Conservation (phyloP, 1,140 invertebrate species). For the Cydia pomonella region DNA sequence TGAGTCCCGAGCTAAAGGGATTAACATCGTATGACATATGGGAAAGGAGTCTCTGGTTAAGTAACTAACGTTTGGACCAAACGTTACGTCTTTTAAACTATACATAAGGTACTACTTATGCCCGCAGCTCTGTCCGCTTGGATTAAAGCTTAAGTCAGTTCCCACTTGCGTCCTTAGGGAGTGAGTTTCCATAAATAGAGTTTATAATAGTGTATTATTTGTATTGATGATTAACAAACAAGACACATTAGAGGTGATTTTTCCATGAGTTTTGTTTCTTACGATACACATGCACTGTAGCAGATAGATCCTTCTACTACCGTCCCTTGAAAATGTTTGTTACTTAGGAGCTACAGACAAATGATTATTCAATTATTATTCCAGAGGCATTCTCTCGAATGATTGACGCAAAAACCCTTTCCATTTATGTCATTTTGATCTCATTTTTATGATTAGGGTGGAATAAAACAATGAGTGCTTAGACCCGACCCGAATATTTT, state of each 20-base stretch:
- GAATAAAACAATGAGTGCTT: slow-evolving; percentile 30
- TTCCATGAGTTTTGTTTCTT: not conserved
- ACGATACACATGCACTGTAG: not conserved
- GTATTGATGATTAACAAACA: too few relatives aligned
- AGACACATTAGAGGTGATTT: too few relatives aligned
- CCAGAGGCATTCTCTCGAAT: not conserved
- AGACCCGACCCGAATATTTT: slow-evolving; percentile 23
- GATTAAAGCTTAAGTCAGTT: too few relatives aligned
- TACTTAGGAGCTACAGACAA: not conserved
- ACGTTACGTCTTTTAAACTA: not conserved
- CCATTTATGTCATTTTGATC: slow-evolving; percentile 13
- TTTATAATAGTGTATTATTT: too few relatives aligned
- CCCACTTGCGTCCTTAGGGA: too few relatives aligned
- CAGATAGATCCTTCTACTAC: not conserved
- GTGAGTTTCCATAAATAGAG: too few relatives aligned
- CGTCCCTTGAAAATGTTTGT: too few relatives aligned
- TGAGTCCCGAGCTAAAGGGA: slow-evolving; percentile 2
- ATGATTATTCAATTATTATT: not conserved
- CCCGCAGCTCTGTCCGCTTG: too few relatives aligned
- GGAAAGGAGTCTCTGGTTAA: not conserved
- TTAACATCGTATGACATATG: slow-evolving; percentile 19
- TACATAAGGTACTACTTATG: too few relatives aligned
- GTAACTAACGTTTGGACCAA: not conserved
- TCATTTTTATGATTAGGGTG: slow-evolving; percentile 19
- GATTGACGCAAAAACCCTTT: slow-evolving; percentile 22